Evolutionary conservation across 2,797 vertebrate genomes (phyloP).

Genomic region (Mareca penelope): DNA sequence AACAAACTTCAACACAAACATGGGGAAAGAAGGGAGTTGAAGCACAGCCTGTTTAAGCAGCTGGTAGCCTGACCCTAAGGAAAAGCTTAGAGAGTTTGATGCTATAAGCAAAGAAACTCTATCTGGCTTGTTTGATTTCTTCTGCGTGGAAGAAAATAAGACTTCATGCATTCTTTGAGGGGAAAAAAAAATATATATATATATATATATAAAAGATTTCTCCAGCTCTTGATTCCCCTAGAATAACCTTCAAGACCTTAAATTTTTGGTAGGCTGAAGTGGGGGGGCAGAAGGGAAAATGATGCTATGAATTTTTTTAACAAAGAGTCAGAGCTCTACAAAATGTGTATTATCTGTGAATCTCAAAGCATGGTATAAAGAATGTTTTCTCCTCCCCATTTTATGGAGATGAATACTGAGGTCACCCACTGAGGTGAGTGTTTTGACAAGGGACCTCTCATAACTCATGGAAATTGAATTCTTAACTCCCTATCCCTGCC

Average conservation of each 20-base stretch:
- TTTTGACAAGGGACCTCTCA: background rate
- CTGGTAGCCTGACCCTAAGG: slow-evolving; percentile 31
- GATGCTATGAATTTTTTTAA: slow-evolving; percentile 35
- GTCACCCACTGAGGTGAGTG: background rate
- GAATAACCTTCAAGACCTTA: background rate
- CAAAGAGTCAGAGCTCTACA: background rate
- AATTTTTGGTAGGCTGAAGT: background rate
- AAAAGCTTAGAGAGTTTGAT: slow-evolving; percentile 3
- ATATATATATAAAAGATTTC: background rate
- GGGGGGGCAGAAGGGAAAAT: background rate
- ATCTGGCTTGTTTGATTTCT: slow-evolving; percentile 15
- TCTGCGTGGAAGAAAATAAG: background rate
- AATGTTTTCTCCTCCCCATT: background rate
- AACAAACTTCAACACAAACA: background rate
- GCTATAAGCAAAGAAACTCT: slow-evolving; percentile 16
- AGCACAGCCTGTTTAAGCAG: slow-evolving; percentile 13
- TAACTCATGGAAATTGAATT: slow-evolving; percentile 10
- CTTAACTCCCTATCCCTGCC: background rate
- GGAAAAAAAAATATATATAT: background rate
- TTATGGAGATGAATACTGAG: background rate
- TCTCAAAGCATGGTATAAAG: slow-evolving; percentile 14
- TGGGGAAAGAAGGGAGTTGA: background rate
- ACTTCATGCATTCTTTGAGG: background rate
- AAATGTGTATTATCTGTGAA: slow-evolving; percentile 3
- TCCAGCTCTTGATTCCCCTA: background rate